phyloP scores from a whole-genome alignment of 2,888 invertebrate species.

The Leuctra nigra region DNA sequence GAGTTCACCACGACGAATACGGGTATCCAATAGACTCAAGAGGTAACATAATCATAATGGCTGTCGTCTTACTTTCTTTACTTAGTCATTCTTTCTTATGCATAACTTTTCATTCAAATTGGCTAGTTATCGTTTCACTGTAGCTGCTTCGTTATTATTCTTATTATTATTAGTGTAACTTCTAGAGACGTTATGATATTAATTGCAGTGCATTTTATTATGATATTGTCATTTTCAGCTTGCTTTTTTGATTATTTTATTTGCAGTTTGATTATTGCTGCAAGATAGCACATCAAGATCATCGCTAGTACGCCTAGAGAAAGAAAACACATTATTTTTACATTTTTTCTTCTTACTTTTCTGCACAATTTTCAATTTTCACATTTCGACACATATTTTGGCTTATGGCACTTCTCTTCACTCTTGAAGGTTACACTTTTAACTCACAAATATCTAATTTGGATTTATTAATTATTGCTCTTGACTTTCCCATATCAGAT shows the following conservation, averaged over 20 bases:
- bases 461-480: background rate
- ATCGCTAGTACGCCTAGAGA: background rate
- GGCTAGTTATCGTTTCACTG: slow-evolving; percentile 2
- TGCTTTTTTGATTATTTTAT: slow-evolving; percentile 11
- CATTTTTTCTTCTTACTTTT: slow-evolving; percentile 6
- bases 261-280: slow-evolving; percentile 21
- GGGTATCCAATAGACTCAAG: slow-evolving; percentile 65
- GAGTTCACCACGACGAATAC: slow-evolving; percentile 50
- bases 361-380: too few species aligned
- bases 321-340: background rate
- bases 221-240: slow-evolving; percentile 11
- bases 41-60: slow-evolving; percentile 48
- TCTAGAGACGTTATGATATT: slow-evolving; percentile 1
- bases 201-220: too few species aligned
- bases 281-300: background rate
- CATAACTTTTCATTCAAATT: slow-evolving; percentile 1
- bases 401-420: background rate
- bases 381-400: background rate
- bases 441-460: slow-evolving; percentile 12
- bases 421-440: background rate
- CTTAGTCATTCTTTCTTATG: background rate
- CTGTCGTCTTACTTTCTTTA: background rate
- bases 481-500: too few species aligned
- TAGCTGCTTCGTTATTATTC: background rate
- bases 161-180: slow-evolving; percentile 7